Conservation (phyloP, 2,113 vertebrate genomes). For the Eubucco bourcierii region DNA sequence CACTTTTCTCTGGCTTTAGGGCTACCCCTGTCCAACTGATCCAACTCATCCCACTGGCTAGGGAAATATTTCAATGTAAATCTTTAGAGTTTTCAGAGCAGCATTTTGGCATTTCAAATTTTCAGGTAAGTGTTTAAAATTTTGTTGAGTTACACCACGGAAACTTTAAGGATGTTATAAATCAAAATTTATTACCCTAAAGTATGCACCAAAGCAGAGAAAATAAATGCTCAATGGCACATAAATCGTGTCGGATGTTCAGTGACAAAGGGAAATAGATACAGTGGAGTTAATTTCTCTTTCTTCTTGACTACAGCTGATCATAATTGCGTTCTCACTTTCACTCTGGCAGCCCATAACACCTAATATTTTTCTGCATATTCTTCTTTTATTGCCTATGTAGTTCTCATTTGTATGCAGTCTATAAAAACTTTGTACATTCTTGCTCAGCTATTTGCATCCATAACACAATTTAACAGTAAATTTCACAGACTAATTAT, state of each 20-base stretch:
- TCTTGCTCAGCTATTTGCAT: background rate
- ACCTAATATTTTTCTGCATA: background rate
- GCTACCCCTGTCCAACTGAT: background rate
- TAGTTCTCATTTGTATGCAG: background rate
- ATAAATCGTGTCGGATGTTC: background rate
- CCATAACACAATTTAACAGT: background rate
- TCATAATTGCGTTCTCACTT: background rate
- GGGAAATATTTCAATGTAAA: background rate
- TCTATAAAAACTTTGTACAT: background rate
- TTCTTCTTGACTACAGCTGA: background rate
- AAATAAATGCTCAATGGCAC: background rate
- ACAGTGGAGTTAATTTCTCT: background rate
- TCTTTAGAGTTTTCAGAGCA: background rate
- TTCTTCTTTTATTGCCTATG: background rate
- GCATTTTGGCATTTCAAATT: background rate
- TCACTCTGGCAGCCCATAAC: background rate
- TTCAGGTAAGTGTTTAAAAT: background rate
- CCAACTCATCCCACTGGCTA: background rate
- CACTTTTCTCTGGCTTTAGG: background rate
- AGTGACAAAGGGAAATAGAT: background rate
- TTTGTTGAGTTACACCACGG: background rate
- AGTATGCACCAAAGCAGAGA: background rate
- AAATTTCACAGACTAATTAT: constrained; percentile 26
- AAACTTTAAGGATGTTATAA: background rate
- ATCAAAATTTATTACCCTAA: background rate